Conservation (phyloP, 2,888 invertebrate genomes). For the Doris montereyensis region DNA sequence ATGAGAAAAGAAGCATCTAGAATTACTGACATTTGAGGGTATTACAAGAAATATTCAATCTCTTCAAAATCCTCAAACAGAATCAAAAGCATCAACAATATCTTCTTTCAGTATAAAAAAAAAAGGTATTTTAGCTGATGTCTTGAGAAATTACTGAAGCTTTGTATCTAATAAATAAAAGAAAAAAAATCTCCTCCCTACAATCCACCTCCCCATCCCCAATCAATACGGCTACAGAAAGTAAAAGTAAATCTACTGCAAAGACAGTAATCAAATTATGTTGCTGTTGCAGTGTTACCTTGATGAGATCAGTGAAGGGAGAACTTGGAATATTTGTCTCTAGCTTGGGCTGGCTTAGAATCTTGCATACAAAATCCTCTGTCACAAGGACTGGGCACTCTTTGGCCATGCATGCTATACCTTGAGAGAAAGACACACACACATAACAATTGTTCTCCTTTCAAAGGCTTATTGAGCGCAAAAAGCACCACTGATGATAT, state of each 20-base stretch:
- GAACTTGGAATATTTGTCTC: constrained; percentile 95
- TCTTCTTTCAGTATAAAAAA: too few species aligned
- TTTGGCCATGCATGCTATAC: constrained; percentile 97
- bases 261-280: background rate
- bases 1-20: too few species aligned
- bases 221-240: background rate
- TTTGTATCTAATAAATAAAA: too few species aligned
- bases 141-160: too few species aligned
- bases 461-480: too few species aligned
- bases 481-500: too few species aligned
- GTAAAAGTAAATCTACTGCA: background rate
- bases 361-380: constrained; percentile 92
- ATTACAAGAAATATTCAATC: too few species aligned
- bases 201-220: background rate
- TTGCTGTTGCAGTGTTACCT: constrained; percentile 77
- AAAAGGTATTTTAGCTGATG: too few species aligned
- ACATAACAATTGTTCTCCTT: background rate
- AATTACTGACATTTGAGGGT: too few species aligned
- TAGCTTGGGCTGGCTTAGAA: constrained; percentile 86
- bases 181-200: too few species aligned
- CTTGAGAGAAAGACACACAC: constrained; percentile 74
- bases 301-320: constrained; percentile 96
- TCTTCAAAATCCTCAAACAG: too few species aligned
- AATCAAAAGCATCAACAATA: too few species aligned
- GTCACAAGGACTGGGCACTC: constrained; percentile 95